Conservation (phyloP, 2,113 vertebrate genomes). For the Thomomys bottae region DNA sequence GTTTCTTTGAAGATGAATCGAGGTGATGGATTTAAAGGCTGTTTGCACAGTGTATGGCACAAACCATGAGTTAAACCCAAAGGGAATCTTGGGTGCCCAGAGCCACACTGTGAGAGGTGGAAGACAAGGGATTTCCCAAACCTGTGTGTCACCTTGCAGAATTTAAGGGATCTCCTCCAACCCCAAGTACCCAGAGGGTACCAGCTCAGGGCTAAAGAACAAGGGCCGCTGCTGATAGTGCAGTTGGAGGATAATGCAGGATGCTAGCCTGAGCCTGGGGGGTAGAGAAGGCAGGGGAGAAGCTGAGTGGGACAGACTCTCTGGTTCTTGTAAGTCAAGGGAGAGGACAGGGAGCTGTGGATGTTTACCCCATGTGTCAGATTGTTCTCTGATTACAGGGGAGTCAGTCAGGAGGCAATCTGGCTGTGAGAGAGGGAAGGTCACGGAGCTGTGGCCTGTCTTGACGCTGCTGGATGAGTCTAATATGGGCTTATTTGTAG, state of each 20-base stretch:
- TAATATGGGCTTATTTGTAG: neutral
- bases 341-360: fast-evolving
- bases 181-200: neutral
- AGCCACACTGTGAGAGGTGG: too few species aligned
- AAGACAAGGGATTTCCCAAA: neutral
- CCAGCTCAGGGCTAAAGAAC: neutral
- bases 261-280: neutral
- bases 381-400: neutral
- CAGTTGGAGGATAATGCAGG: neutral
- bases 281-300: neutral
- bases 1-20: neutral
- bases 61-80: neutral
- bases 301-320: fast-evolving
- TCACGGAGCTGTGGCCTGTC: neutral
- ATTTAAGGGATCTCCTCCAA: neutral
- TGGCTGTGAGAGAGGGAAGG: neutral
- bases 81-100: neutral
- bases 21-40: neutral
- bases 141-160: neutral
- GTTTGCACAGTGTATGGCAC: neutral
- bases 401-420: neutral
- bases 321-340: neutral
- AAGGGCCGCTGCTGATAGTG: too few species aligned
- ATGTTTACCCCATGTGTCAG: fast-evolving
- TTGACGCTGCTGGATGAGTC: neutral